Evolutionary conservation across 2,797 vertebrate species (phyloP).

Genomic region (Zenarchopterus dispar): DNA sequence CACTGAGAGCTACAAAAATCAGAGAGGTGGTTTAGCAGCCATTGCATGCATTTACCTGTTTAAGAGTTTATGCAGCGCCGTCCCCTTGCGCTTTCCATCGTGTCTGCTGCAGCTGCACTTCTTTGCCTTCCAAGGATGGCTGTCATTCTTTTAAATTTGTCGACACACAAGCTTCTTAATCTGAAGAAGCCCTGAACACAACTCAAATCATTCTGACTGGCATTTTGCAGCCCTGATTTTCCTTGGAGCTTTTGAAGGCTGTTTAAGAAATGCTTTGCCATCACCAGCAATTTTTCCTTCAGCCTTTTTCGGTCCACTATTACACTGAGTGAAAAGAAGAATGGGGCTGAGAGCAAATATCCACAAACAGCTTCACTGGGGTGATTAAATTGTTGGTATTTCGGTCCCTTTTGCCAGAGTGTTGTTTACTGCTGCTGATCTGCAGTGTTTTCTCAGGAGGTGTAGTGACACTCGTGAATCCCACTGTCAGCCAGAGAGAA

Average conservation of each 20-base stretch:
- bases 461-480: constrained; percentile 42
- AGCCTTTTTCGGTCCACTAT: constrained; percentile 20
- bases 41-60: constrained; percentile 7
- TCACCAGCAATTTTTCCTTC: constrained; percentile 24
- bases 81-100: constrained; percentile 3
- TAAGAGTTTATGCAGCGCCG: neutral
- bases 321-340: constrained; percentile 39
- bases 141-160: constrained; percentile 42
- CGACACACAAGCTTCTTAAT: constrained; percentile 42
- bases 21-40: neutral
- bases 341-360: constrained; percentile 58
- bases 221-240: constrained; percentile 54
- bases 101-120: constrained; percentile 21
- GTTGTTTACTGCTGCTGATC: constrained; percentile 62
- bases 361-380: constrained; percentile 58
- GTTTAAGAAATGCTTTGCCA: constrained; percentile 43
- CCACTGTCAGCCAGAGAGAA: constrained; percentile 32
- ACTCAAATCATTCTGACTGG: constrained; percentile 39
- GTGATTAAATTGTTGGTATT: constrained; percentile 72
- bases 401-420: constrained; percentile 59
- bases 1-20: neutral
- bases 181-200: constrained; percentile 43
- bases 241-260: constrained; percentile 28
- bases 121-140: constrained; percentile 31
- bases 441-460: constrained; percentile 48